These are phyloP conservation scores for Oxyteleia sp. DNA, from an alignment of 2,888 invertebrate species.

Conservation along the genomic window DNA sequence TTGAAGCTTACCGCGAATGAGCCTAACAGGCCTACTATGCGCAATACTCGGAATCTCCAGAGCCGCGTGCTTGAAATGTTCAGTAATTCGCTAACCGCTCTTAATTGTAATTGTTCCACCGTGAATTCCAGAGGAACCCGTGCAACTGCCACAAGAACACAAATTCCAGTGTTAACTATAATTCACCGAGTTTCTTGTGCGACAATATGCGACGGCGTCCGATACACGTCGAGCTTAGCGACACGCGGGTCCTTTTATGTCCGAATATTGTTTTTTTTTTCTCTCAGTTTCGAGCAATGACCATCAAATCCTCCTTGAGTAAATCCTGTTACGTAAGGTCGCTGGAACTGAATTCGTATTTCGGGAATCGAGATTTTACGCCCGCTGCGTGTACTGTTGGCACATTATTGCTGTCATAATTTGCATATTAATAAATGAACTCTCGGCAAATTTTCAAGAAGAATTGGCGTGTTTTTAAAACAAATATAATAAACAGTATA, in stretches of 20 bases:
- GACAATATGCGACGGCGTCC: slow-evolving; percentile 47
- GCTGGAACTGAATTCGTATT: background rate
- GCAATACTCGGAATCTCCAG: slow-evolving; percentile 80
- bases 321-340: slow-evolving; percentile 1
- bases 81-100: slow-evolving; percentile 87
- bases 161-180: slow-evolving; percentile 86
- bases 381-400: slow-evolving; percentile 35
- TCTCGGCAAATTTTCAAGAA: slow-evolving; percentile 72
- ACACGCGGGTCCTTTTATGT: slow-evolving; percentile 76
- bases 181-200: slow-evolving; percentile 82
- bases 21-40: slow-evolving; percentile 75
- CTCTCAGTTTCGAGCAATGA: background rate
- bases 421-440: slow-evolving; percentile 68
- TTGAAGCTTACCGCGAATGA: slow-evolving; percentile 75
- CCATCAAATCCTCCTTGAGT: background rate
- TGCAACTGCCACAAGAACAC: slow-evolving; percentile 82
- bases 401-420: slow-evolving; percentile 42
- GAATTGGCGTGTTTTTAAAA: slow-evolving; percentile 45
- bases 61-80: slow-evolving; percentile 82
- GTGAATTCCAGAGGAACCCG: slow-evolving; percentile 84
- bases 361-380: slow-evolving; percentile 12
- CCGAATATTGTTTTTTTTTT: slow-evolving; percentile 47
- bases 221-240: slow-evolving; percentile 73
- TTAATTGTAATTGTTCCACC: slow-evolving; percentile 87
- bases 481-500: slow-evolving; percentile 29